Base-by-base conservation (phyloP, 2,888 invertebrate species). In the Smittia aterrima region DNA sequence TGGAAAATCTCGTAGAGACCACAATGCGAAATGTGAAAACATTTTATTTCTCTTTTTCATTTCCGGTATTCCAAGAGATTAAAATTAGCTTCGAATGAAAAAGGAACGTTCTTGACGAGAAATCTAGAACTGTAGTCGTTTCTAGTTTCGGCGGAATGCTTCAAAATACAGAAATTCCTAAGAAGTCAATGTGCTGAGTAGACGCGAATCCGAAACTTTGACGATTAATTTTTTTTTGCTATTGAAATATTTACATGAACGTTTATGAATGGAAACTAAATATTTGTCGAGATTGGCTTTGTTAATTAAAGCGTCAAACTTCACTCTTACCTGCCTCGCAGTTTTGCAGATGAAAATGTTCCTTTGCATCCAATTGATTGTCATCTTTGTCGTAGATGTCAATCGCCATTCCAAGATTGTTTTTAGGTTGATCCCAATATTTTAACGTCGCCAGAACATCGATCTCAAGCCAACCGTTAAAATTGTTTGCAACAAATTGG, bases 261-360 rank as follows among this genome's bases (percentile, higher is more conserved):
- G 66, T 25, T 66, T 16, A 66, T 40, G 24, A 66, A 38, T 66
- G 25, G 40, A 66, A 66, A 16, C 32, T 58, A n/a, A n/a, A n/a
- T 32, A 40, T 66, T 13, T 40, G 9, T 66, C 11, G 7, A 16
- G 38, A 6, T n/a, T n/a, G n/a, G n/a, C n/a, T n/a, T n/a, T n/a
- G 66, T 66, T 66, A 66, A 13, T 66, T 66, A 66, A 40, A 72
- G 13, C 58, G 20, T 20, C 11, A 72, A 38, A 62, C 53, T 47
- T 27, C 72, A 72, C 72, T 72, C 72, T 72, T 72, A 72, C 72
- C 72, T 72, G 58, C 72, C 72, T 72, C 62, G 25, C 72, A 72
- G 32, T 20, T 40, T 72, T 72, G 72, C 9, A 72, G 38, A 25
- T 20, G 27, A n/a, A 72, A 72, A 72, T 62, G 27, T 22, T 72